Base-by-base conservation (phyloP, 2,113 vertebrate species). In the Macaca mulatta region DNA sequence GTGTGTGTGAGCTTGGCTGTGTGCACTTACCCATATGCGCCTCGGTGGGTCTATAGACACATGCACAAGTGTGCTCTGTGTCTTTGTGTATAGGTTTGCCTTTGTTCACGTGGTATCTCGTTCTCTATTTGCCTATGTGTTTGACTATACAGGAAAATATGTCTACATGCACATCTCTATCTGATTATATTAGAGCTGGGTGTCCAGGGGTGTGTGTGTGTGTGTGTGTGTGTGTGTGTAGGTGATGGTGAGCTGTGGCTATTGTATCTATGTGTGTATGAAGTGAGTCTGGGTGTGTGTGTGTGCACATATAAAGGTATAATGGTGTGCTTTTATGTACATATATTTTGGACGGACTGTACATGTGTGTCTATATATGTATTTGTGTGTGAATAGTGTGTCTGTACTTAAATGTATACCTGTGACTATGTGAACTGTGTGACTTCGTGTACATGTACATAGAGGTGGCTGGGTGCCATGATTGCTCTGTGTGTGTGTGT, bases 151-250 rank as follows among this genome's bases (percentile, higher is more conserved):
- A 40, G 14, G 64, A 30, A 30, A 9, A 59, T 32, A 5, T 2
- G 27, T 67, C 64, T 77, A 55, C 12, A 17, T 57, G 67, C 10
- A 16, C 43, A 40, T 74, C 89, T 81, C 8, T 48, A 8, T 89
- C 72, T 32, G 52, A n/a, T 32, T 50, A 2, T 48, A 57, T 40
- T 55, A 35, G 22, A 0, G 8, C 2, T 11, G 18, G 3, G 5
- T 38, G 6, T 50, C 40, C 16, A 8, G 3, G 43, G 0, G 7
- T 2, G 25, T 9, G 43, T 27, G 25, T 9, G 43, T 27, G 2
- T 1, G 11, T 7, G 11, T 30, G 25, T 5, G 43, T 17, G 52
- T 4, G 43, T 12, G 4, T 16, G 0, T 1, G 11, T 2, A 48
- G 64, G 45, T 35, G 84, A 11, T 8, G 13, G 17, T 27, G 77